Conservation (phyloP, 1,140 invertebrate genomes). For the Caenorhabditis brenneri region DNA sequence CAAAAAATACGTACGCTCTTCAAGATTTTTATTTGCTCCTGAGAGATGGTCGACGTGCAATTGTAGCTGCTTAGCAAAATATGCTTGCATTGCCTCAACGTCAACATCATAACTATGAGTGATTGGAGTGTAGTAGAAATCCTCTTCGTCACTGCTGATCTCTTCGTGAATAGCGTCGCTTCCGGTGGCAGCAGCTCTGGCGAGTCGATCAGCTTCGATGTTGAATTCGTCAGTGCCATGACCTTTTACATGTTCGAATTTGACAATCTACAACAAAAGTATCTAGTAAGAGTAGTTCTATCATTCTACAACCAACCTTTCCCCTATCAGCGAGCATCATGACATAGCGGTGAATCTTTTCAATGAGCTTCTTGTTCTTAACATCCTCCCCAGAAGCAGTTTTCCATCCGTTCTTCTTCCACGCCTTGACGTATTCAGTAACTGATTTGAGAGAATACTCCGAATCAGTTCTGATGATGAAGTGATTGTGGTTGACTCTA, state of each 20-base stretch:
- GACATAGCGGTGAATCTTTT: not conserved
- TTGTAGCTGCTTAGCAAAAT: too few relatives aligned
- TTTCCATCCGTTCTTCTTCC: not conserved
- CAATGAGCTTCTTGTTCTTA: not conserved
- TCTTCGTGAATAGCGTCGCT: not conserved
- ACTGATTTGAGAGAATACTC: not conserved
- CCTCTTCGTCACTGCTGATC: too few relatives aligned
- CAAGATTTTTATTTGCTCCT: too few relatives aligned
- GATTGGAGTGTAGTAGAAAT: too few relatives aligned
- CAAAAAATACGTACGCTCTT: too few relatives aligned
- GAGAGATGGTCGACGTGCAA: too few relatives aligned
- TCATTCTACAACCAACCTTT: too few relatives aligned
- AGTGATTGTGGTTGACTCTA: not conserved
- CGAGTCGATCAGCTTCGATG: not conserved
- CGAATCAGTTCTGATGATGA: not conserved
- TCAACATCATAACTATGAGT: too few relatives aligned
- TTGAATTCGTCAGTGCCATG: not conserved
- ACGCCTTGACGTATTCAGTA: not conserved
- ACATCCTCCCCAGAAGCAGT: not conserved
- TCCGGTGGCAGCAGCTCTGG: not conserved
- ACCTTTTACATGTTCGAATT: not conserved
- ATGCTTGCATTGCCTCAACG: too few relatives aligned
- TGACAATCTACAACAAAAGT: not conserved
- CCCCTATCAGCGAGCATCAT: not conserved
- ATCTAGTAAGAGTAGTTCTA: not conserved